phyloP scores from a whole-genome alignment of 2,113 vertebrate species.

The Columbina picui region DNA sequence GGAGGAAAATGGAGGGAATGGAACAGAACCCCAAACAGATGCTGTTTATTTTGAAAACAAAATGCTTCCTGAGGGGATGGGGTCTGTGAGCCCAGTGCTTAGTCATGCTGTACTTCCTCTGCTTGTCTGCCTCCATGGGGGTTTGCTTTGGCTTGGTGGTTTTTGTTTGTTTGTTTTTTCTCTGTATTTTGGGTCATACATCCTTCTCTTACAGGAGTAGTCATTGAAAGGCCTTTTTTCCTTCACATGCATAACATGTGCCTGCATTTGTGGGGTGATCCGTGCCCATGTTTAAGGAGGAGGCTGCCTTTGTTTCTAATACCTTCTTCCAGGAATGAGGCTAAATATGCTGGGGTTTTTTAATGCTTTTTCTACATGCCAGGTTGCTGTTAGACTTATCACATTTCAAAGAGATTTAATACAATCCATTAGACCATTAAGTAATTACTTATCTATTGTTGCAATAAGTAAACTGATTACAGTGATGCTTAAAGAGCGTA shows the following conservation, averaged over 20 bases:
- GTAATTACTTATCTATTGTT: constrained; percentile 31
- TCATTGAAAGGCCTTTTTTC: not conserved
- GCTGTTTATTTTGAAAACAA: not conserved
- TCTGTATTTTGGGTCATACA: not conserved
- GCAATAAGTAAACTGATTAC: not conserved
- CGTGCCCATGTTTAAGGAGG: not conserved
- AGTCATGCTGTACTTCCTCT: constrained; percentile 13
- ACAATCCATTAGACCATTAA: constrained; percentile 1
- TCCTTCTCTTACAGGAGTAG: not conserved
- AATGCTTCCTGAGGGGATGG: not conserved
- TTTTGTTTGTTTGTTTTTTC: not conserved
- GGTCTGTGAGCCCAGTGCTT: not conserved
- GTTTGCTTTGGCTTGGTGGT: not conserved
- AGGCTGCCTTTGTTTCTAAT: not conserved
- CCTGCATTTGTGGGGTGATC: not conserved
- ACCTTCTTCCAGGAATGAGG: not conserved
- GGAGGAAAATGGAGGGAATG: not conserved
- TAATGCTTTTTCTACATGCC: not conserved
- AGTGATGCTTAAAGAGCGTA: not conserved
- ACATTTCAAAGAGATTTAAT: constrained; percentile 9
- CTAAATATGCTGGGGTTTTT: not conserved
- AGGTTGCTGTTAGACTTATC: not conserved
- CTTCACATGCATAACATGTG: not conserved
- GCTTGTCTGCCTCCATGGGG: not conserved
- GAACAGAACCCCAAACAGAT: not conserved